Evolutionary conservation across 1,140 invertebrate genomes (phyloP), one percentile per base, ranked within the genome.

Genomic region (Holcopasites calliopsidis): DNA sequence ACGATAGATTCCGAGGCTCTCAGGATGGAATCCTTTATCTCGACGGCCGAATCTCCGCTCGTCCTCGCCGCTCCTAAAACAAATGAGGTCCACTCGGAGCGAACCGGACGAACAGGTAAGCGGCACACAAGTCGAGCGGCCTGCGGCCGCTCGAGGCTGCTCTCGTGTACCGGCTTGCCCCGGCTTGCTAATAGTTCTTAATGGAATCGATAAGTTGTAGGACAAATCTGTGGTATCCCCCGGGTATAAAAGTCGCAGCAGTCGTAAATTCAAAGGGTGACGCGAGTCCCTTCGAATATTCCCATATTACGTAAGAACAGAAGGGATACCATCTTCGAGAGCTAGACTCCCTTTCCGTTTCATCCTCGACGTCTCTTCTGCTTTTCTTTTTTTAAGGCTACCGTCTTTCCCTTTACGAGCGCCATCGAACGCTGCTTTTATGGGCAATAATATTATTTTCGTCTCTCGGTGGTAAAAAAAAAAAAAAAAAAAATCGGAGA

Each of bases 131-230:
- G 26, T 21, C 18, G 60, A 64, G 60, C 18, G 60, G 2, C 52
- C 11, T 18, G 11, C 2, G 31, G 33, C 18, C 52, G 11, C 28
- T 44, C 55, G 40, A 35, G 33, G n/a, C 40, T 18, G 47, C 28
- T 18, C 38, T 57, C 28, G 10, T 5, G n/a, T n/a, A n/a, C 61
- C 23, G 49, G 11, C 11, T 10, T 23, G 44, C 28, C 35, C 28
- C 69, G 40, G 40, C 40, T 69, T 16, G 71, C 78, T 87, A 86
- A 86, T 87, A 83, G 82, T 78, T 60, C 47, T 82, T 86, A 86
- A 86, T 87, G 85, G 85, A 85, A 83, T 86, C 85, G 83, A 87
- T 87, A 85, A 86, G 76, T 85, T 76, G 83, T 79, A 76, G 80
- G 74, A 85, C 81, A 84, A 86, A 86, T 85, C 76, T 78, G 60